phyloP scores from a whole-genome alignment of 2,797 vertebrate species.

The Liparis tanakae region DNA sequence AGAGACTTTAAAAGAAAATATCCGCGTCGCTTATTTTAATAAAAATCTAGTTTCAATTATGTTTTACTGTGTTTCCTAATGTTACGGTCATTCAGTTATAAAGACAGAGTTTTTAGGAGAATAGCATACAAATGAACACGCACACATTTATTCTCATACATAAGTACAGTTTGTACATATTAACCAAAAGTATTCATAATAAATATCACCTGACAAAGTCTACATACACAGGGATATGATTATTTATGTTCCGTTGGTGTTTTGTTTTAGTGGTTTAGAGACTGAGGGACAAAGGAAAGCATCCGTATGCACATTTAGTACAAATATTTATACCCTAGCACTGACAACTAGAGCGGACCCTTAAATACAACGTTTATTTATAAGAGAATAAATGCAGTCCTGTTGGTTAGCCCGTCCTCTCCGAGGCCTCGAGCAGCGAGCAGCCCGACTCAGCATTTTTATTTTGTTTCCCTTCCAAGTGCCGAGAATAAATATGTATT shows the following conservation, averaged over 20 bases:
- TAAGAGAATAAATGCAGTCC: neutral
- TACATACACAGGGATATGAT: neutral
- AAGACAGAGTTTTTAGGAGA: constrained; percentile 34
- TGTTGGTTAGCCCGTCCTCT: neutral
- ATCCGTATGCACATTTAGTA: neutral
- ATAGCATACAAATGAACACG: neutral
- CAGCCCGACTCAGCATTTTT: neutral
- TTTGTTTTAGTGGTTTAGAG: neutral
- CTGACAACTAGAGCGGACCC: neutral
- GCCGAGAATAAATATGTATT: constrained; percentile 7
- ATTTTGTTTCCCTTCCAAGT: too few species aligned
- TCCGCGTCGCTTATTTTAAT: neutral
- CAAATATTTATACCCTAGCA: neutral
- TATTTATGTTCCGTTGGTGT: neutral
- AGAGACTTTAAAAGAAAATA: constrained; percentile 42
- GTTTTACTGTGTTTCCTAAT: neutral
- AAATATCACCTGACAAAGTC: constrained; percentile 12
- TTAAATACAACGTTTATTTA: neutral
- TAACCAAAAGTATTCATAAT: constrained; percentile 28
- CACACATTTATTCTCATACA: neutral
- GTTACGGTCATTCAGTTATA: neutral
- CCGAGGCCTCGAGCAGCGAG: neutral
- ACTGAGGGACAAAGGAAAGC: neutral
- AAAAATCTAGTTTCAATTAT: neutral
- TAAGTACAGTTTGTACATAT: constrained; percentile 15